Evolutionary conservation across 2,797 vertebrate species (phyloP), one percentile per base, ranked within the genome.

Genomic region (Enoplosus armatus): DNA sequence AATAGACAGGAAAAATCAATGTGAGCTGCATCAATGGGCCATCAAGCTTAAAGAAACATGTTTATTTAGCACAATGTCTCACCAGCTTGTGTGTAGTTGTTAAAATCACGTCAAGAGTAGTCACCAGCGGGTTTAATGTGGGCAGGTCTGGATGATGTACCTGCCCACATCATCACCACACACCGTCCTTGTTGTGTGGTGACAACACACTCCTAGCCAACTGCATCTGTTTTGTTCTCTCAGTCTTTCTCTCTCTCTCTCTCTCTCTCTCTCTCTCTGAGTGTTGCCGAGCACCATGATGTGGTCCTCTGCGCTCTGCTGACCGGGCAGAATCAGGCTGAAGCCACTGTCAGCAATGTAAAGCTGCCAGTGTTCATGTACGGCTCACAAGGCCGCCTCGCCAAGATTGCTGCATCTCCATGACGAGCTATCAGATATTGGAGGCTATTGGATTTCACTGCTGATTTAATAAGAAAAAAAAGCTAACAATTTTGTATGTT

Each of bases 1-100:
- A 86, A 86, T 85, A 86, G 90, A 91, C 87, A 80, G 74, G 69
- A 72, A 72, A 84, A 91, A 92, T 92, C 90, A 74, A 92, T 92
- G 81, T 18, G 64, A 58, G 72, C 83, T 76, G 58, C 85, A 88
- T 91, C 88, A 84, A 84, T 90, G 78, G 58, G 61, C 43, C 59
- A 61, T 39, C 39, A 60, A 47, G 10, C 75, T 86, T 85, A 64
- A 80, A 75, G 77, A 84, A 87, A 80, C 60, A 54, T 65, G 58
- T 83, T 74, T 68, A 70, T 90, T 85, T 72, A 81, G 66, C 59
- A 31, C 73, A 73, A 48, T 66, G 58, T 65, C 63, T 77, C 73
- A 56, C 33, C 27, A 71, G 63, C 75, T 58, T 80, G 62, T 55
- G 55, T 60, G 20, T 24, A 35, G 72, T 77, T 75, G 66, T 88